Evolutionary conservation across 2,113 vertebrate genomes (phyloP).

Genomic region (Brevimyrus niger): DNA sequence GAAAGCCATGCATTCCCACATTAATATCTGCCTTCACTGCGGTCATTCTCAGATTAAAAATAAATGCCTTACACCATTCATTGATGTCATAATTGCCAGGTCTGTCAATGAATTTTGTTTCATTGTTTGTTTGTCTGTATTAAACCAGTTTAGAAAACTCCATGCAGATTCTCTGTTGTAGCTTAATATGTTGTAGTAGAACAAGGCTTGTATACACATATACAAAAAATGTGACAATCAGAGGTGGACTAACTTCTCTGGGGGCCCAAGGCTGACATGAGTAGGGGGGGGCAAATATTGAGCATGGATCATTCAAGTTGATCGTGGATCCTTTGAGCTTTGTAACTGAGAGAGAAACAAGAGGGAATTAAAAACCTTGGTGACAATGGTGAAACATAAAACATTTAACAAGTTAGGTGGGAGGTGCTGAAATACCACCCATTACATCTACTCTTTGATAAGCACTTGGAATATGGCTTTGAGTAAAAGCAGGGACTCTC

Average conservation of each 20-base stretch:
- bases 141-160: not conserved
- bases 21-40: not conserved
- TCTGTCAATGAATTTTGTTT: not conserved
- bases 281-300: not conserved
- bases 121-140: not conserved
- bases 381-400: not conserved
- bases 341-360: not conserved
- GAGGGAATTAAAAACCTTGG: not conserved
- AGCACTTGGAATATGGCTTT: not conserved
- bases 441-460: not conserved
- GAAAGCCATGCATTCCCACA: not conserved
- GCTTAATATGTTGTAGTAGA: not conserved
- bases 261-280: not conserved
- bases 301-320: not conserved
- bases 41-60: not conserved
- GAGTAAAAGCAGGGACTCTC: not conserved
- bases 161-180: not conserved
- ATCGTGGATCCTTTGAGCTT: too few species aligned
- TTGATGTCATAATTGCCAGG: not conserved
- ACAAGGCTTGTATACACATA: not conserved
- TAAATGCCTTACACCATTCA: not conserved
- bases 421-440: not conserved
- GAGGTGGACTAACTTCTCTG: not conserved
- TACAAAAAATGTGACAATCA: not conserved
- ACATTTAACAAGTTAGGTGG: not conserved